Evolutionary conservation across 2,797 vertebrate genomes (phyloP), one percentile per base, ranked within the genome.

Genomic region (Darevskia nairensis): DNA sequence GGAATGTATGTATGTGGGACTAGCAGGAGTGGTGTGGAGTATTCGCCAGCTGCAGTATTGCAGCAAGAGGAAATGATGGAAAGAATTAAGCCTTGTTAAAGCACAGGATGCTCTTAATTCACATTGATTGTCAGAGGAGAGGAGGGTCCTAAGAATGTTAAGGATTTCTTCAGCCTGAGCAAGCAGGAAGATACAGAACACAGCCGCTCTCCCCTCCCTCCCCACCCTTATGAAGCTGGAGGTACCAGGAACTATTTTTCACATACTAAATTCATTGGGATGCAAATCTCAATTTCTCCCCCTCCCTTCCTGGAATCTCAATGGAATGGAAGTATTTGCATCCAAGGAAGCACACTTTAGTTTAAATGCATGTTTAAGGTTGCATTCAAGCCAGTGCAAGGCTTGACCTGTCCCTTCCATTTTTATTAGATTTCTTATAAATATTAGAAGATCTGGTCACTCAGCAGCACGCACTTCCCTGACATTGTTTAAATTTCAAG

Each of bases 31-130:
- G n/a, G 17, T 68, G 41, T 41, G 59, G 88, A 86, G 88, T 0
- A 0, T 82, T 90, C 86, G 82, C 78, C 88, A 85, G 91, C 89
- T 90, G 90, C 92, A 84, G 84, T 2, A 8, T 39, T 91, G 92
- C 68, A 7, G 89, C 35, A 85, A 6, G 78, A 86, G 89, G 89
- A 90, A 91, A 91, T 59, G 82, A 86, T 0, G 87, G 89, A 64
- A n/a, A 77, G 86, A 92, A 39, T 85, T 85, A 2, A 82, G 75
- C 89, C 87, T 91, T 86, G 91, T 19, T 87, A 46, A 6, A 85
- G 91, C 69, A 79, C 88, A 87, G 88, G 93, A 92, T 93, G 93
- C 92, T 92, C 83, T 95, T 94, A 92, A 88, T 94, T 92, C 93
- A 93, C 94, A 90, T 86, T 88, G 93, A 95, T 93, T 90, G 90